phyloP scores from a whole-genome alignment of 2,113 vertebrate species.

The Lagopus leucura region DNA sequence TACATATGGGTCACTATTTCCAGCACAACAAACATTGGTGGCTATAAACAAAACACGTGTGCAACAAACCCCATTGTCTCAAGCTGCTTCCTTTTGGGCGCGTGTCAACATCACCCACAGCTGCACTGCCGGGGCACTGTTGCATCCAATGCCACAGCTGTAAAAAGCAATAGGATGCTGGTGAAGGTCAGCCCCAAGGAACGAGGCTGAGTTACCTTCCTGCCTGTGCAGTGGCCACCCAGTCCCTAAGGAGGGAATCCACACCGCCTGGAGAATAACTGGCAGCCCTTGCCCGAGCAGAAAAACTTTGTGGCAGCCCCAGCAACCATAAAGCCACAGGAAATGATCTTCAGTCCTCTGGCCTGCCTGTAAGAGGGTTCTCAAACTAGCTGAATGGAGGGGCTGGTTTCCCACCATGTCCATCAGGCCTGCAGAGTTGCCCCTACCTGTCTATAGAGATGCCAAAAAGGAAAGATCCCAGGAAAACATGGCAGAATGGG shows the following conservation, averaged over 20 bases:
- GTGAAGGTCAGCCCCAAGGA: background rate
- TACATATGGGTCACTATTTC: background rate
- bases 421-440: background rate
- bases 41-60: background rate
- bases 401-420: background rate
- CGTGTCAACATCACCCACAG: background rate
- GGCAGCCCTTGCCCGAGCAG: background rate
- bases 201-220: background rate
- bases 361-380: rapidly evolving
- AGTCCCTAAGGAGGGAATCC: background rate
- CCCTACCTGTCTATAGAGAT: background rate
- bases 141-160: background rate
- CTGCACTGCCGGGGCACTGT: background rate
- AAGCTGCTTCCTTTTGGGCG: constrained; percentile 37
- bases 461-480: background rate
- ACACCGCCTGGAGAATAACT: background rate
- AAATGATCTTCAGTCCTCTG: background rate
- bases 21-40: background rate
- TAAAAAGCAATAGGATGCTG: background rate
- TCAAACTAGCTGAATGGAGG: background rate
- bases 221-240: background rate
- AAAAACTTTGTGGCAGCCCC: background rate
- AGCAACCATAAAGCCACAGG: rapidly evolving
- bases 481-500: background rate
- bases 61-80: constrained; percentile 51